These are phyloP conservation scores for Drosophila fulvimacula DNA, from an alignment of 2,888 invertebrate species.

Conservation along the genomic window DNA sequence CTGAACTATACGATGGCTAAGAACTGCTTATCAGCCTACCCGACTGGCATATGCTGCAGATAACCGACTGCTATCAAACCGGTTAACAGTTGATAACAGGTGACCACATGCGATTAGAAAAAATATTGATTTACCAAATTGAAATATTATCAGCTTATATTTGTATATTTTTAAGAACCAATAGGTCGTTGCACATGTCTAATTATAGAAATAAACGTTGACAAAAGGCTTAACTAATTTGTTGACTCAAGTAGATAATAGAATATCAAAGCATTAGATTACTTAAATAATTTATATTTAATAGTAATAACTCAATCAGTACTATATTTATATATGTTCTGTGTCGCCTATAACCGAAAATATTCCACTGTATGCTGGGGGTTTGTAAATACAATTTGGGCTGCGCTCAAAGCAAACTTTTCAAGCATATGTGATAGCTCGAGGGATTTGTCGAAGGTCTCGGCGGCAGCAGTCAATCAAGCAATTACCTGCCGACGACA, in stretches of 20 bases:
- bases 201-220: too few species aligned
- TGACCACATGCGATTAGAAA: background rate
- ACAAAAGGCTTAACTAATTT: background rate
- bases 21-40: background rate
- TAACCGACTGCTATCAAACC: background rate
- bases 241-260: too few species aligned
- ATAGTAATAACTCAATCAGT: too few species aligned
- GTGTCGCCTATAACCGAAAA: background rate
- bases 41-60: background rate
- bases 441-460: slow-evolving; percentile 29
- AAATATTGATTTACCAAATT: background rate
- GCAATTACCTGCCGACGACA: slow-evolving; percentile 27
- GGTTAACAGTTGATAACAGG: background rate
- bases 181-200: background rate
- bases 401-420: background rate
- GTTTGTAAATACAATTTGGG: slow-evolving; percentile 1
- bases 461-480: slow-evolving; percentile 23
- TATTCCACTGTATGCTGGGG: slow-evolving; percentile 1
- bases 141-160: background rate
- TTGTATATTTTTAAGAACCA: background rate
- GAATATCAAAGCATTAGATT: too few species aligned
- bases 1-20: background rate
- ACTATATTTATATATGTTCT: background rate
- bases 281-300: too few species aligned
- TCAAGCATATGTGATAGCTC: slow-evolving; percentile 24